Percentiles rank a stretch among this genome's conserved stretches.
Conservation (phyloP, 2,888 invertebrate genomes). For the Sturmia bella region DNA sequence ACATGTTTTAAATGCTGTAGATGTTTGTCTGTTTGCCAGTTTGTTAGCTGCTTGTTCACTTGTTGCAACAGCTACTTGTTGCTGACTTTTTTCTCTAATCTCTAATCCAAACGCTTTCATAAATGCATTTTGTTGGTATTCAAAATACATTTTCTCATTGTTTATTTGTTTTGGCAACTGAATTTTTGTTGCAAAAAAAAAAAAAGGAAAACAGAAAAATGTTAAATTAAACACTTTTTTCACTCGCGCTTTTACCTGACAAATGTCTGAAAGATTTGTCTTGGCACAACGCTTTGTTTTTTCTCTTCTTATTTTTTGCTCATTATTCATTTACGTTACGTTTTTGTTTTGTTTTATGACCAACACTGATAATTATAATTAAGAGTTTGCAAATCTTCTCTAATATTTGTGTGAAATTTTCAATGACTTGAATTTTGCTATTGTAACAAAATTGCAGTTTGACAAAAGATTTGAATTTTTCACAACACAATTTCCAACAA, state of each 20-base stretch:
- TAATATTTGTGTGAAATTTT: conserved; percentile 58
- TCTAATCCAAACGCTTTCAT: conserved; percentile 47
- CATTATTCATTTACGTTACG: conserved; percentile 31
- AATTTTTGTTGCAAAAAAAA: conserved; percentile 11
- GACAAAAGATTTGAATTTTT: conserved; percentile 27
- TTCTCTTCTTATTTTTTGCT: conserved; percentile 15
- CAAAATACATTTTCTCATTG: conserved; percentile 46
- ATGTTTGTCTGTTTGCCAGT: conserved; percentile 35
- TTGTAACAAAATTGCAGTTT: conserved; percentile 39
- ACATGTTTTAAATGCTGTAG: conserved; percentile 60
- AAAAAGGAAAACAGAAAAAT: too few relatives aligned
- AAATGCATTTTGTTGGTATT: conserved; percentile 54
- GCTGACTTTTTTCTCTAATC: conserved; percentile 29
- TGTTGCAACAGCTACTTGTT: conserved; percentile 62
- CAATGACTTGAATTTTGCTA: conserved; percentile 24
- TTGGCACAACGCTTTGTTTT: conserved; percentile 50
- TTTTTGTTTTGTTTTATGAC: conserved; percentile 12
- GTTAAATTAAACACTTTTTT: conserved; percentile 37
- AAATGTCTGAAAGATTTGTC: conserved; percentile 59
- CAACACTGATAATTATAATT: conserved; percentile 51
- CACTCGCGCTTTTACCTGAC: conserved; percentile 63
- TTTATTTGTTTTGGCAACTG: conserved; percentile 25
- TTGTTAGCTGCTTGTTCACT: conserved; percentile 52
- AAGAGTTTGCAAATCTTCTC: conserved; percentile 51
- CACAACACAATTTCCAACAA: not conserved